Evolutionary conservation across 2,113 vertebrate species (phyloP).

Genomic region (Mobula birostris): DNA sequence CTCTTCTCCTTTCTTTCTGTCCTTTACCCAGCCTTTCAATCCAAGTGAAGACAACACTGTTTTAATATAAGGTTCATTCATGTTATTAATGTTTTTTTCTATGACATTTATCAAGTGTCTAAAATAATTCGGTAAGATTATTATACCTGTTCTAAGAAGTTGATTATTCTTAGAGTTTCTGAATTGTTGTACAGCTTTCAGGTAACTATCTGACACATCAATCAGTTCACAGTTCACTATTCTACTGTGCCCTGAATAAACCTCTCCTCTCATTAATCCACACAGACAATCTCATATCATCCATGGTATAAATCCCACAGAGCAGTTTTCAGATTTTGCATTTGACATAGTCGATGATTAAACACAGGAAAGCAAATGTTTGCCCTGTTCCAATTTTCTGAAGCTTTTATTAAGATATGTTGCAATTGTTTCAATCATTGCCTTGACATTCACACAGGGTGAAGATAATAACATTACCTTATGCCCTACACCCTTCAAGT

Average conservation of each 20-base stretch:
- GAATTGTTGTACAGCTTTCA: neutral
- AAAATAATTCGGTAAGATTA: neutral
- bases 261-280: neutral
- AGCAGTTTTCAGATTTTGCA: neutral
- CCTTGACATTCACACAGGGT: neutral
- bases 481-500: neutral
- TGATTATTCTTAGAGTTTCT: neutral
- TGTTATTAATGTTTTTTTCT: neutral
- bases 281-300: conserved; percentile 10
- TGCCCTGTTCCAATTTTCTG: neutral
- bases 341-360: neutral
- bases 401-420: neutral
- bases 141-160: neutral
- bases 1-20: neutral
- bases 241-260: neutral
- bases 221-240: neutral
- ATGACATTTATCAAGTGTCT: neutral
- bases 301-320: neutral
- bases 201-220: neutral
- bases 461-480: neutral
- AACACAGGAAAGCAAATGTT: neutral
- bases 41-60: neutral
- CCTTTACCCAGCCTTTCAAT: neutral
- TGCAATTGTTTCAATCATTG: neutral
- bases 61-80: neutral